These are phyloP conservation scores for Lycorma delicatula DNA, from an alignment of 1,140 invertebrate species.

Conservation along the genomic window DNA sequence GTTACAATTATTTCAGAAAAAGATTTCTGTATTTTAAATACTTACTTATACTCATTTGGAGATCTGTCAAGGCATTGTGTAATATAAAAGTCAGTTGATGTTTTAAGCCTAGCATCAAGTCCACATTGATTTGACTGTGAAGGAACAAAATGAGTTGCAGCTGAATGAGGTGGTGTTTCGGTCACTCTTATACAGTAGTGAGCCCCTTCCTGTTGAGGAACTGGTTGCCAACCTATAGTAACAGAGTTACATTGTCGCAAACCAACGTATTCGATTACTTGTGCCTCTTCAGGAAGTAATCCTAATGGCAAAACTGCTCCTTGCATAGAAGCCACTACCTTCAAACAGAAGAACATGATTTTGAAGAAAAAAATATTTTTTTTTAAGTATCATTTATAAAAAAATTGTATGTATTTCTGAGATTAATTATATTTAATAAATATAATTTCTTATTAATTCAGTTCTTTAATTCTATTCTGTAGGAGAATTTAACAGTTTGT, in stretches of 20 bases:
- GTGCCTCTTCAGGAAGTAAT: constrained; percentile 35
- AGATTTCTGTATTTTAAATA: too few relatives aligned
- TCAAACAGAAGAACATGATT: too few relatives aligned
- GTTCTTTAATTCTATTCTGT: too few relatives aligned
- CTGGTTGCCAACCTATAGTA: constrained; percentile 39
- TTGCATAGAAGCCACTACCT: constrained; percentile 35
- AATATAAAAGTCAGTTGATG: constrained; percentile 33
- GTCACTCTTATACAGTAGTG: constrained; percentile 19
- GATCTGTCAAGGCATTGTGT: constrained; percentile 36
- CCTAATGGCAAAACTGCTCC: constrained; percentile 37
- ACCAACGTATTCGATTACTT: constrained; percentile 33
- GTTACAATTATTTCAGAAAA: too few relatives aligned
- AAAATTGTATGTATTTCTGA: too few relatives aligned
- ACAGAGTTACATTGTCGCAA: constrained; percentile 38
- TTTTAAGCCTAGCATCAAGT: constrained; percentile 36
- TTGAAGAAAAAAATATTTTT: too few relatives aligned
- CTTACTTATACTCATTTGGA: too few relatives aligned
- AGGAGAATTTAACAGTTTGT: too few relatives aligned
- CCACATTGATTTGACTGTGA: constrained; percentile 37
- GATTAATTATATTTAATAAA: too few relatives aligned
- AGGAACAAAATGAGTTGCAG: background rate
- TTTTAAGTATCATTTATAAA: too few relatives aligned
- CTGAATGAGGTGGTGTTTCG: background rate
- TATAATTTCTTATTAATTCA: too few relatives aligned
- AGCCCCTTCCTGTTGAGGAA: background rate